A percentile compares a stretch with the other conserved stretches of the same genome.
Evolutionary conservation across 2,797 vertebrate genomes (phyloP).

Genomic region (Myotis daubentonii): DNA sequence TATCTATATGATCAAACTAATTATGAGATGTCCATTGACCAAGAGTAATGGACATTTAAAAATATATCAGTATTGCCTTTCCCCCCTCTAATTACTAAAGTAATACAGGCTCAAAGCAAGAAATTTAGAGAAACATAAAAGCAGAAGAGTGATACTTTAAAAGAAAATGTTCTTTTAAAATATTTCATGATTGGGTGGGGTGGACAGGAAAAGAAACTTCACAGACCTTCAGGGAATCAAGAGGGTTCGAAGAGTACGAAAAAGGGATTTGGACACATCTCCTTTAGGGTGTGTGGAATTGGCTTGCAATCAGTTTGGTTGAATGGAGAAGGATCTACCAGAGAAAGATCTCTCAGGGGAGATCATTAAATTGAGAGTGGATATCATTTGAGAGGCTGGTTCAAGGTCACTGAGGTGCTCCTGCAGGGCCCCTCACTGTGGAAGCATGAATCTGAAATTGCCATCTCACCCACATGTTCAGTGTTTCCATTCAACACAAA

Average conservation of each 20-base stretch:
- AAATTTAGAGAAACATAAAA: constrained; percentile 34
- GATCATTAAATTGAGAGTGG: constrained; percentile 28
- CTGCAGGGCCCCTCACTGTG: neutral
- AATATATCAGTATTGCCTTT: neutral
- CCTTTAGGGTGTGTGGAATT: neutral
- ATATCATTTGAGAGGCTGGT: constrained; percentile 15
- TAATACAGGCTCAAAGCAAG: constrained; percentile 27
- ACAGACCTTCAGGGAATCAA: neutral
- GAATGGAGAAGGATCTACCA: neutral
- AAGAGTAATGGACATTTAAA: constrained; percentile 24
- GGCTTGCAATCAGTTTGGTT: neutral
- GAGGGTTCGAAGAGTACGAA: neutral
- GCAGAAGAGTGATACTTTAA: constrained; percentile 36
- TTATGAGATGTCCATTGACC: constrained; percentile 19
- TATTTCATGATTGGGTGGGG: neutral
- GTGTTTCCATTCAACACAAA: neutral
- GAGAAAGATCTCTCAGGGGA: neutral
- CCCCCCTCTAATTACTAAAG: neutral
- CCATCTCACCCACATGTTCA: neutral
- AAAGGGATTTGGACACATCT: neutral
- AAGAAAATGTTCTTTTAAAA: constrained; percentile 10
- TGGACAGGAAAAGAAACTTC: neutral
- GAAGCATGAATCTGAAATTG: neutral
- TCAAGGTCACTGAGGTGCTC: neutral
- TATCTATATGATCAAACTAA: constrained; percentile 27